phyloP scores from a whole-genome alignment of 2,888 invertebrate genomes.

The Philhelius pedissequus region DNA sequence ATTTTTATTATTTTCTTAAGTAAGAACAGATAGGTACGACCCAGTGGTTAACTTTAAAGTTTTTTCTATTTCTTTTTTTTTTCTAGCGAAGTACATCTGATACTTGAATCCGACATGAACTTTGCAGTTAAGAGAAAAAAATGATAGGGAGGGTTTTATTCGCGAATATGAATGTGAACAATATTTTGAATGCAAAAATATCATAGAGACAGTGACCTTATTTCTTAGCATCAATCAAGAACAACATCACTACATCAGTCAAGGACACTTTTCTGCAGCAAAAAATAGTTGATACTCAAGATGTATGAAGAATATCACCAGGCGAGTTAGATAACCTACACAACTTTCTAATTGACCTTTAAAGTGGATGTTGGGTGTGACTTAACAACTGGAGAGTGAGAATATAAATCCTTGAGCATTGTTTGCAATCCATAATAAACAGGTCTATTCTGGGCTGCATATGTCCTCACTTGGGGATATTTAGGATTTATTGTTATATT shows the following conservation, averaged over 20 bases:
- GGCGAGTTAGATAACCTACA: background rate
- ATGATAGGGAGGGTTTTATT: background rate
- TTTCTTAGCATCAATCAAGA: conserved; percentile 1
- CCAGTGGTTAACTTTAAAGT: too few relatives aligned
- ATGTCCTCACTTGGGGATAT: background rate
- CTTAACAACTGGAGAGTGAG: background rate
- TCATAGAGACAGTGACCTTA: conserved; percentile 47
- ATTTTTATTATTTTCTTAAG: too few relatives aligned
- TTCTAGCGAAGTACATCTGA: conserved; percentile 24
- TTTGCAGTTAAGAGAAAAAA: background rate
- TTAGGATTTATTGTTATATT: background rate
- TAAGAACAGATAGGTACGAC: too few relatives aligned
- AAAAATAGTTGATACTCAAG: background rate
- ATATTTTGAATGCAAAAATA: background rate
- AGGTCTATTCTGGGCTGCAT: background rate
- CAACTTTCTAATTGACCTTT: conserved; percentile 39
- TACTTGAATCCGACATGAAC: conserved; percentile 49
- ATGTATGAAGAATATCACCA: background rate
- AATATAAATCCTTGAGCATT: conserved; percentile 1
- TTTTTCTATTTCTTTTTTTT: background rate
- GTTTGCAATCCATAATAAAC: background rate
- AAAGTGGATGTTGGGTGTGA: conserved; percentile 7
- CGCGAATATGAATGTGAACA: background rate
- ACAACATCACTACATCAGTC: conserved; percentile 24
- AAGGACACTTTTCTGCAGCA: conserved; percentile 26